Evolutionary conservation across 2,113 vertebrate species (phyloP), one percentile per base, ranked within the genome.

Genomic region (Callithrix jacchus): DNA sequence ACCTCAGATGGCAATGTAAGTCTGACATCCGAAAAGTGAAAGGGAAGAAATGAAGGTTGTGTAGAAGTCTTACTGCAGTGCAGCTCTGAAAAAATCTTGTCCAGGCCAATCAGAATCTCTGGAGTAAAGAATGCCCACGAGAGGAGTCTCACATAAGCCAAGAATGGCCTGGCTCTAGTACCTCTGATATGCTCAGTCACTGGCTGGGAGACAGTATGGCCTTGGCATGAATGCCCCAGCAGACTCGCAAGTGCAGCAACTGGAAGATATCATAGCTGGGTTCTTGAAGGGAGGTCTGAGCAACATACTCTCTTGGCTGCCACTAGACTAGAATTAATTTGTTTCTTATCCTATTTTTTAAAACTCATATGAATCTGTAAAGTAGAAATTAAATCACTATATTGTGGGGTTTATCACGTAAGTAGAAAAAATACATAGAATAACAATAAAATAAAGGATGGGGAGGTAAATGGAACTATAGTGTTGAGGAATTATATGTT

Each of bases 351-450:
- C 6, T 16, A 8, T 70, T 79, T 54, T 68, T 27, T 14, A 35
- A 17, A 79, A 56, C 4, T 71, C 74, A 30, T 56, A 23, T 61
- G 32, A 23, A 5, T 40, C 40, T 70, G 49, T 80, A 87, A 83
- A 54, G 25, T 27, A 66, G 68, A 32, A 74, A 35, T 74, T 58
- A 42, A 73, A 94, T 58, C 3, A n/a, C 14, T 42, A 2, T 89
- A 83, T 54, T 45, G 54, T 83, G 77, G n/a, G 27, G 30, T 66
- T 87, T 54, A 21, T 76, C 14, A n/a, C n/a, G 20, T 89, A 94
- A 71, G 52, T 73, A 40, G 52, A 81, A 40, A n/a, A 73, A 87
- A 87, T 56, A 56, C 80, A 93, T 58, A 49, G 52, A n/a, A 66
- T 56, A 52, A 70, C 40, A 61, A 32, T 17, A 76, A 27, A n/a